phyloP scores from a whole-genome alignment of 2,113 vertebrate species.

The Bombycilla garrulus region DNA sequence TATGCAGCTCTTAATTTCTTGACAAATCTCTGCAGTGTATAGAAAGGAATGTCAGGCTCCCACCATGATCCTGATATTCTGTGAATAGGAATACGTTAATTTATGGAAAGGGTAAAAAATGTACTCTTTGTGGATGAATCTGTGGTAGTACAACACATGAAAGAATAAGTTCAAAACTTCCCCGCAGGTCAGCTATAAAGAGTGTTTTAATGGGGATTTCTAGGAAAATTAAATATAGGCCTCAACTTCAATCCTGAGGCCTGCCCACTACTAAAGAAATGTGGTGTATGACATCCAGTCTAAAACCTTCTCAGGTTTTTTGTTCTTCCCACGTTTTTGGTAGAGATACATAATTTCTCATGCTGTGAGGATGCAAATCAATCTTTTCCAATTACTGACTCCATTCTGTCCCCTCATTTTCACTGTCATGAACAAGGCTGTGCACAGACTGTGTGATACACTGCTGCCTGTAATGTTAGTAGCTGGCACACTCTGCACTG shows the following conservation, averaged over 20 bases:
- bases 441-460: not conserved
- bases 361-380: not conserved
- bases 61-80: not conserved
- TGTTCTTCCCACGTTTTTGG: not conserved
- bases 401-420: not conserved
- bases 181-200: not conserved
- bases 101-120: not conserved
- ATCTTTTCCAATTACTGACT: not conserved
- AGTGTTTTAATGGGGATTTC: not conserved
- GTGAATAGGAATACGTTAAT: constrained; percentile 1
- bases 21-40: not conserved
- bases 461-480: not conserved
- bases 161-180: not conserved
- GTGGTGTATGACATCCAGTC: not conserved
- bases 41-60: not conserved
- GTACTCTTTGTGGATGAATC: not conserved
- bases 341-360: not conserved
- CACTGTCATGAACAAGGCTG: not conserved
- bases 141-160: accelerated
- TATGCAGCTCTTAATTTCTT: not conserved
- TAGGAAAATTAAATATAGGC: not conserved
- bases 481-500: not conserved
- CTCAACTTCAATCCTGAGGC: not conserved
- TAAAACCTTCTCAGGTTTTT: not conserved
- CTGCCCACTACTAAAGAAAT: not conserved